These are phyloP conservation scores for Baronia brevicornis DNA, from an alignment of 2,888 invertebrate genomes.

Conservation along the genomic window DNA sequence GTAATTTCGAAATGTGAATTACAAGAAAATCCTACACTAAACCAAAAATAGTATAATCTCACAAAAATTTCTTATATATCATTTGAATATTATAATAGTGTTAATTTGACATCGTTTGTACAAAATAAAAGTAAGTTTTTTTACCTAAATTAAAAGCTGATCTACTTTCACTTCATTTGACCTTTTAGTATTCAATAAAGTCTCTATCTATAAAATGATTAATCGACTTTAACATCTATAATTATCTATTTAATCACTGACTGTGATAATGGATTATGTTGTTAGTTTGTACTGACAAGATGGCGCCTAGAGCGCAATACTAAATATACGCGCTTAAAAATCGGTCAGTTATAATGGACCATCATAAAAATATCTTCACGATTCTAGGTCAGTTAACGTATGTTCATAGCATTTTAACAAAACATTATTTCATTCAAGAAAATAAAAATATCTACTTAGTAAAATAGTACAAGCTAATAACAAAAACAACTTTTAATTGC, in stretches of 20 bases:
- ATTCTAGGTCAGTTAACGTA: neutral
- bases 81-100: too few relatives aligned
- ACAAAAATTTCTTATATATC: too few relatives aligned
- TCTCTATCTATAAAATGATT: constrained; percentile 54
- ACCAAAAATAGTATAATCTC: too few relatives aligned
- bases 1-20: too few relatives aligned
- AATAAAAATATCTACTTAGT: too few relatives aligned
- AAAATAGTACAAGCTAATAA: too few relatives aligned
- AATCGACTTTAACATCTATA: constrained; percentile 46
- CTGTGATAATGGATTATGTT: constrained; percentile 33
- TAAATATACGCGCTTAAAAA: constrained; percentile 31
- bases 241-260: constrained; percentile 51
- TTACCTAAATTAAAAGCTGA: neutral
- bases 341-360: constrained; percentile 27
- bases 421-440: too few relatives aligned
- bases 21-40: too few relatives aligned
- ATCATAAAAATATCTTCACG: constrained; percentile 3
- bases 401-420: too few relatives aligned
- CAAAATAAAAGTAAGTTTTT: neutral
- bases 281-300: constrained; percentile 26
- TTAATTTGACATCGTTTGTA: neutral
- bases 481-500: too few relatives aligned
- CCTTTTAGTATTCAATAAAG: constrained; percentile 32
- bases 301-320: constrained; percentile 37
- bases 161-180: neutral